Percentiles rank a stretch among this genome's conserved stretches.
phyloP scores from a whole-genome alignment of 2,113 vertebrate species.

The Melanocharis versteri region DNA sequence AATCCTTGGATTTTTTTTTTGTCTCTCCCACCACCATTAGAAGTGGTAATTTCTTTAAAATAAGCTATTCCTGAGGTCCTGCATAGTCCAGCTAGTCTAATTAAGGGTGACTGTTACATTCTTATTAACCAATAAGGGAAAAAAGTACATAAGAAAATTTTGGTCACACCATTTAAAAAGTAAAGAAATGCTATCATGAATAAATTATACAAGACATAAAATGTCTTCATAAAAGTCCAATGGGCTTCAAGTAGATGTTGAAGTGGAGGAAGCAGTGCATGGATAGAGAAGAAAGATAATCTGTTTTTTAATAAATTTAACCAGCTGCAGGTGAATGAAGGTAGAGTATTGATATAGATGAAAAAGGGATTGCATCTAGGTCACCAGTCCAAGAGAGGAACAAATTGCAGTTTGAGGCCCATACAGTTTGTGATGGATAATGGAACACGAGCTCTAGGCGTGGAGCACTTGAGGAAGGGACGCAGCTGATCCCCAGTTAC shows the following conservation, averaged over 20 bases:
- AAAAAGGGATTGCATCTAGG: not conserved
- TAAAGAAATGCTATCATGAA: not conserved
- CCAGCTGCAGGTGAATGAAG: not conserved
- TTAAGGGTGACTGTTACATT: not conserved
- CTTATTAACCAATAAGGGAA: not conserved
- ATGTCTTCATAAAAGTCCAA: not conserved
- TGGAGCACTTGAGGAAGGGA: not conserved
- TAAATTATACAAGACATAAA: not conserved
- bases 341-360: not conserved
- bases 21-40: not conserved
- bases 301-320: not conserved
- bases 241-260: not conserved
- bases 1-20: not conserved
- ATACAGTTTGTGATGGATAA: not conserved
- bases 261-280: fast-evolving
- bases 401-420: not conserved
- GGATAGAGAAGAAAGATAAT: not conserved
- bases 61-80: not conserved
- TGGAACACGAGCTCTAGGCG: not conserved
- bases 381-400: not conserved
- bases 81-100: not conserved
- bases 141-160: not conserved
- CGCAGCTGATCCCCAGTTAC: not conserved
- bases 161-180: not conserved
- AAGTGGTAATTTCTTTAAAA: not conserved